phyloP scores from a whole-genome alignment of 2,888 invertebrate genomes.

The Tenthredo notha region DNA sequence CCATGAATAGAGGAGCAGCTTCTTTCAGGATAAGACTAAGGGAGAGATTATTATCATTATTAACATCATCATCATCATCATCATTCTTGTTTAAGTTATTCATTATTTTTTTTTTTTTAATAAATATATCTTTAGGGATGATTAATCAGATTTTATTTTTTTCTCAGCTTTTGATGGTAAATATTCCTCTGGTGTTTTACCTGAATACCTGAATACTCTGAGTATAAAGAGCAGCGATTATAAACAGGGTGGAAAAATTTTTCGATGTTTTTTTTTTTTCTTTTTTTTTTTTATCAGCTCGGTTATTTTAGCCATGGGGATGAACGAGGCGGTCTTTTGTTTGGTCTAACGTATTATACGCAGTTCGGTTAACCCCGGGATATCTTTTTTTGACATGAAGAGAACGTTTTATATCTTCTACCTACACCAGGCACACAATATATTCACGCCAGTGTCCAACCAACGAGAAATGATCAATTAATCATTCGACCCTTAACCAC shows the following conservation, averaged over 20 bases:
- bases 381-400: background rate
- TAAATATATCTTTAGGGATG: background rate
- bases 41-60: background rate
- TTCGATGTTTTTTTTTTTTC: background rate
- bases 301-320: background rate
- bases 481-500: constrained; percentile 44
- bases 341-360: constrained; percentile 34
- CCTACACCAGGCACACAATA: background rate
- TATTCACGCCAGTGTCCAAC: constrained; percentile 37
- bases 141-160: background rate
- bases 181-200: background rate
- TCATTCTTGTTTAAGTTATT: background rate
- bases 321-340: constrained; percentile 29
- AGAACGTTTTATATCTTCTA: constrained; percentile 32
- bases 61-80: background rate
- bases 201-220: background rate
- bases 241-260: constrained; percentile 26
- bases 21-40: background rate
- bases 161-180: background rate
- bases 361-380: constrained; percentile 20
- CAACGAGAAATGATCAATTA: constrained; percentile 43
- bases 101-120: background rate
- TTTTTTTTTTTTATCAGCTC: constrained; percentile 12
- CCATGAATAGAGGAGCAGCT: constrained; percentile 16
- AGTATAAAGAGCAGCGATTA: constrained; percentile 10